Conservation (phyloP, 2,113 vertebrate genomes). For the Camelus dromedarius region DNA sequence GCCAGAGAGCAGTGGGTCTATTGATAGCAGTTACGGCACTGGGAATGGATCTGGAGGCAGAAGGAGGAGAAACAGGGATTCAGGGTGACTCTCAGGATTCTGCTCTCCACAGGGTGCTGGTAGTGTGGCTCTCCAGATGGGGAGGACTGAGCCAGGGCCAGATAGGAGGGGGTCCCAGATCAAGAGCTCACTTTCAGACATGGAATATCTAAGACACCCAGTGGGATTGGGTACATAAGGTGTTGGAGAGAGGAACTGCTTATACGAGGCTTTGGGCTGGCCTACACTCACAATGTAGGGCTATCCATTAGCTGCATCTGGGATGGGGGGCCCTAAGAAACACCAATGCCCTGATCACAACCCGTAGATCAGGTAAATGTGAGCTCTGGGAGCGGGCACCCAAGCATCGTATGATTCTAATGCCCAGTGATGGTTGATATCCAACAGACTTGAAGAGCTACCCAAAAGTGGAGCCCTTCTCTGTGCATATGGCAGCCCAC, state of each 20-base stretch:
- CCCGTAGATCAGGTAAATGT: not conserved
- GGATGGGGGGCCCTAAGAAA: not conserved
- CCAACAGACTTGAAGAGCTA: not conserved
- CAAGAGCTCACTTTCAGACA: not conserved
- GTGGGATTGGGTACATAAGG: accelerated
- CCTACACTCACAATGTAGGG: not conserved
- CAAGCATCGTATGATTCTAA: not conserved
- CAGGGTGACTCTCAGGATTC: not conserved
- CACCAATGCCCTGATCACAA: not conserved
- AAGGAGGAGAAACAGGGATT: not conserved
- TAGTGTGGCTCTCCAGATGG: not conserved
- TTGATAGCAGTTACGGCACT: not conserved
- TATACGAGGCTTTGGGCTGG: not conserved
- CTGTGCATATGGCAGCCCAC: not conserved
- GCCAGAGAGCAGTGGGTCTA: not conserved
- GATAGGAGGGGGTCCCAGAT: not conserved
- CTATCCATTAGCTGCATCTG: not conserved
- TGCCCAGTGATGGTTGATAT: too few species aligned
- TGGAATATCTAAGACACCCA: not conserved
- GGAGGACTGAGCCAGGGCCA: not conserved
- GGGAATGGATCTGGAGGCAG: not conserved
- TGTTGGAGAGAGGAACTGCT: not conserved
- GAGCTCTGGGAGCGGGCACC: not conserved
- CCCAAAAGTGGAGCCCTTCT: not conserved
- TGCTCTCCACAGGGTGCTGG: not conserved